phyloP scores from a whole-genome alignment of 2,797 vertebrate genomes.

The Phaenicophaeus curvirostris region DNA sequence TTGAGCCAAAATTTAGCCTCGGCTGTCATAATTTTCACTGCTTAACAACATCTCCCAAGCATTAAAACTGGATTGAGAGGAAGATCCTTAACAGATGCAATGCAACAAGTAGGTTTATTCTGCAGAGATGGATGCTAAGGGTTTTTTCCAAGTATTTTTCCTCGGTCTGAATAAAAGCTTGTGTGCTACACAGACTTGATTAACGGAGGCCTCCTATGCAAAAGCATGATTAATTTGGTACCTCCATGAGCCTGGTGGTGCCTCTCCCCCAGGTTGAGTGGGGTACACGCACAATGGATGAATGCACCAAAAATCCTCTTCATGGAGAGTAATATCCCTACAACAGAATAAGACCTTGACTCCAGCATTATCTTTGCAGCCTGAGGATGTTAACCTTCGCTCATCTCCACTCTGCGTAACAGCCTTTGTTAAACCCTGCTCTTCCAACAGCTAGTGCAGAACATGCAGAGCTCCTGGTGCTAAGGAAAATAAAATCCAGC shows the following conservation, averaged over 20 bases:
- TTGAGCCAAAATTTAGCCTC: background rate
- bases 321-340: rapidly evolving
- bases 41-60: background rate
- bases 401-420: background rate
- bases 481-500: background rate
- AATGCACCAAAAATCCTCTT: background rate
- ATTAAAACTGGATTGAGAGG: background rate
- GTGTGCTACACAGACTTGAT: background rate
- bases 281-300: background rate
- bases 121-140: background rate
- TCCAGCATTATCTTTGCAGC: background rate
- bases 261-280: background rate
- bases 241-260: background rate
- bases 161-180: background rate
- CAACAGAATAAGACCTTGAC: background rate
- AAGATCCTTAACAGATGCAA: background rate
- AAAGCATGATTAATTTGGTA: background rate
- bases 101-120: background rate
- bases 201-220: background rate
- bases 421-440: background rate
- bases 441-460: background rate
- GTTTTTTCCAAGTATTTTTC: background rate
- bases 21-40: background rate
- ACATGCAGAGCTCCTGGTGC: background rate
- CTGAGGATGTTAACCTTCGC: background rate